Conservation (phyloP, 2,888 invertebrate genomes). For the Eucera pruinosa region DNA sequence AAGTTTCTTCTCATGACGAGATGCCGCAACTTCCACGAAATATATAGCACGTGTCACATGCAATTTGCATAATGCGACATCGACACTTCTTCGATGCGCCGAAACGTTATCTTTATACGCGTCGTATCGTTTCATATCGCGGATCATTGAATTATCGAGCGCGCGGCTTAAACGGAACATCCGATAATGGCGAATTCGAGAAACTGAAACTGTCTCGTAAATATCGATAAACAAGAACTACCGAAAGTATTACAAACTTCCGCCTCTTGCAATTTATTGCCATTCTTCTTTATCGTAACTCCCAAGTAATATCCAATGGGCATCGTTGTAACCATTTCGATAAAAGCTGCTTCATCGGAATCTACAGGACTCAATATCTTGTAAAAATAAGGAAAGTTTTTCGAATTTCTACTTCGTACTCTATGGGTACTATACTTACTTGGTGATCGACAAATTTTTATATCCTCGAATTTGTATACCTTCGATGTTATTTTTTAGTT, state of each 20-base stretch:
- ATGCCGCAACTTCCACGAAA: conserved; percentile 32
- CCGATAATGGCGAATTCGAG: conserved; percentile 67
- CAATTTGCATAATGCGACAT: conserved; percentile 70
- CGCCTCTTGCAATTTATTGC: conserved; percentile 31
- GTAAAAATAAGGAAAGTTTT: conserved; percentile 1
- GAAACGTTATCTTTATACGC: conserved; percentile 66
- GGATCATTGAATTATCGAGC: conserved; percentile 60
- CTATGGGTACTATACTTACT: not conserved
- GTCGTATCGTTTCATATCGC: conserved; percentile 60
- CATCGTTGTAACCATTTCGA: conserved; percentile 27
- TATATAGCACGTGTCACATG: conserved; percentile 63
- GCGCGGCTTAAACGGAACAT: conserved; percentile 49
- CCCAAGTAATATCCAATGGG: conserved; percentile 19
- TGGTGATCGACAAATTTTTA: not conserved
- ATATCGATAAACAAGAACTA: conserved; percentile 57
- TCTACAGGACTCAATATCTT: not conserved
- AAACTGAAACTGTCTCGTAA: conserved; percentile 70
- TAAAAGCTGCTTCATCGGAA: conserved; percentile 26
- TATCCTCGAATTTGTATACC: no score
- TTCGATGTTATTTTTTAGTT: not conserved
- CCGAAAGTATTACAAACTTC: conserved; percentile 43
- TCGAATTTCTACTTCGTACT: not conserved
- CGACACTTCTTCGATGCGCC: conserved; percentile 49
- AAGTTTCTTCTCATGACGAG: conserved; percentile 20
- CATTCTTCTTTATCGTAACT: conserved; percentile 22